Percentiles rank a stretch among this genome's conserved stretches.
Conservation (phyloP, 2,113 vertebrate genomes). For the Megaleporinus macrocephalus region DNA sequence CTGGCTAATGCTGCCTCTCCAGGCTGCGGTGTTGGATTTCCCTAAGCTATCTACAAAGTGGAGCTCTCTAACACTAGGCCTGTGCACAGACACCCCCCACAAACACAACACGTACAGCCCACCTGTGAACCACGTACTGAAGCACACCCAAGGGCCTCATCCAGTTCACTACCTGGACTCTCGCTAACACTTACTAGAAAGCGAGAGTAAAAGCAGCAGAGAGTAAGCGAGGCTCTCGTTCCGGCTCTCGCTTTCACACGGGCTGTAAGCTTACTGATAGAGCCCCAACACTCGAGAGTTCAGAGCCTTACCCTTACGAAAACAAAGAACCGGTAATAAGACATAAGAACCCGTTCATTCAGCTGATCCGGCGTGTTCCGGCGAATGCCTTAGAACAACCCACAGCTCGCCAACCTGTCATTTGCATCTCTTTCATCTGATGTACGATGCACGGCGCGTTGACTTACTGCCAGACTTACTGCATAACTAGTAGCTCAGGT, state of each 20-base stretch:
- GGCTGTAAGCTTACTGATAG: background rate
- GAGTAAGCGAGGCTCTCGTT: background rate
- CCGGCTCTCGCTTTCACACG: background rate
- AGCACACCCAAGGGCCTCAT: background rate
- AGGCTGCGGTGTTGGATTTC: background rate
- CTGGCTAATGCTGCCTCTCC: constrained; percentile 19
- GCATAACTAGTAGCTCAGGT: background rate
- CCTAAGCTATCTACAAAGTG: background rate
- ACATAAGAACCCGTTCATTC: background rate
- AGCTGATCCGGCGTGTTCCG: background rate
- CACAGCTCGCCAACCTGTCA: constrained; percentile 4
- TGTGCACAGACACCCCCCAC: background rate
- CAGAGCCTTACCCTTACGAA: background rate
- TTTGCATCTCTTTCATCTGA: constrained; percentile 11
- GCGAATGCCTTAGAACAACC: background rate
- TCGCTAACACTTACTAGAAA: background rate
- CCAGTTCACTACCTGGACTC: background rate
- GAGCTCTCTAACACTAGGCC: background rate
- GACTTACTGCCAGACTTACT: background rate
- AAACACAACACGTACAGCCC: background rate
- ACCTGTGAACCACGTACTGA: background rate
- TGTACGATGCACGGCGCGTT: background rate
- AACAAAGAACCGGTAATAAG: background rate
- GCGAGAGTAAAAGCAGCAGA: background rate
- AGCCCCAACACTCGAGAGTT: background rate